Evolutionary conservation across 2,888 invertebrate species (phyloP), one percentile per base, ranked within the genome.

Genomic region (Desoria tigrina): DNA sequence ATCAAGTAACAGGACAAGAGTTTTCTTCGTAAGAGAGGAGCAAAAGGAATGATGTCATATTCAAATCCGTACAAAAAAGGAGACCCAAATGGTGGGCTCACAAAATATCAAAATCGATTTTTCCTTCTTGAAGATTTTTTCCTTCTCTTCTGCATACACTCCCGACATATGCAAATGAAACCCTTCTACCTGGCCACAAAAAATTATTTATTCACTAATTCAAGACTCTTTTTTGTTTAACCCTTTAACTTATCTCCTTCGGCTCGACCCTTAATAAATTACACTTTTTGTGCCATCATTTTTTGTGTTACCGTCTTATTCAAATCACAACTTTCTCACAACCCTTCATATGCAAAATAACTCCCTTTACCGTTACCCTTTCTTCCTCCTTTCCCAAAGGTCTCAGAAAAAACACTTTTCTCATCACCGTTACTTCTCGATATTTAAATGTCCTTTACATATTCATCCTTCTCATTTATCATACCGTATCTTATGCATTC

Each of bases 371-470:
- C n/a, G n/a, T n/a, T n/a, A n/a, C n/a, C n/a, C n/a, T n/a, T n/a
- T n/a, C n/a, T n/a, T n/a, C n/a, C n/a, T n/a, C 54, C 54, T 54
- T 54, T 54, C 54, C 32, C 54, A 54, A 54, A 28, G 54, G 54
- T 54, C 54, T 26, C 54, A n/a, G 28, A 28, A 32, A 28, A 28
- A 28, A 54, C 7, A 53, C 21, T 23, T 18, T 6, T 26, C 23
- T 27, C 32, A 32, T 4, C 32, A 14, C 54, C 54, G 54, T 54
- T 51, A 51, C 51, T 51, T 54, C 54, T 54, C 54, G 2, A 28
- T 54, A 54, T 54, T 54, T 32, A 27, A 54, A 54, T 54, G 26
- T 28, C n/a, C 32, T 32, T 32, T 32, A 4, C 4, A 32, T 32
- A 32, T 32, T 32, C 32, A 32, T 32, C 32, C 32, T 32, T 32